Base-by-base conservation (phyloP, 37 sponge, comb jelly and placozoan genomes). In the Theonella swinhoei region DNA sequence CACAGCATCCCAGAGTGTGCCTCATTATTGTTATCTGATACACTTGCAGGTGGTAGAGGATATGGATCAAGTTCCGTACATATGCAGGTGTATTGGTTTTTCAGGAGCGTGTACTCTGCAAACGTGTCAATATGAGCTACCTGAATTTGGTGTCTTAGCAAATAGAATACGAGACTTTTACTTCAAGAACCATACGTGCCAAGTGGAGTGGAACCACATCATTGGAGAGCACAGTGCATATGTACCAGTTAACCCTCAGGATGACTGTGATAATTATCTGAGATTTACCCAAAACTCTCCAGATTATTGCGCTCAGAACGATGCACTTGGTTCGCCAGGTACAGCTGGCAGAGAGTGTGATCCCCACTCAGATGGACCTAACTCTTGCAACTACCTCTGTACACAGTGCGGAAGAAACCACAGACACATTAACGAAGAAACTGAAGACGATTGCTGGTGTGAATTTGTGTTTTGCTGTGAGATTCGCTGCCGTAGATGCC, bases 391-490 rank as follows among this genome's bases (percentile, higher is more conserved):
- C 1, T 77, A 76, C 0, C 32, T 82, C 19, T 88, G 88, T 62
- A 29, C 62, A 8, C 17, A 17, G 1, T 71, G 83, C 61, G 79
- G 79, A 2, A n/a, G 26, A 19, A 36, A 19, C 0, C 24, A 39
- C 33, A 20, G 32, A 2, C 26, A 80, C 36, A 38, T 60, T 20
- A 61, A 59, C 4, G 47, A 81, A 32, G 35, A 22, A 17, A 47
- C 17, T 31, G 54, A 71, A 61, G 37, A 25, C 19, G 20, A 75
- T 34, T 82, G 88, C 28, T 17, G 35, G 25, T 86, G 87, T 29
- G 39, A 70, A 4, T 82, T 82, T 30, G 58, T 59, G 35, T 81
- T 77, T 72, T 88, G 88, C 73, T 88, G 88, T 76, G 64, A 79
- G 7, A 76, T 88, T 28, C 64, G 39, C 1, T 88, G 88, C 28